A percentile compares a stretch with the other conserved stretches of the same genome.
Evolutionary conservation across 2,113 vertebrate genomes (phyloP).

Genomic region (Acrocephalus kingi): DNA sequence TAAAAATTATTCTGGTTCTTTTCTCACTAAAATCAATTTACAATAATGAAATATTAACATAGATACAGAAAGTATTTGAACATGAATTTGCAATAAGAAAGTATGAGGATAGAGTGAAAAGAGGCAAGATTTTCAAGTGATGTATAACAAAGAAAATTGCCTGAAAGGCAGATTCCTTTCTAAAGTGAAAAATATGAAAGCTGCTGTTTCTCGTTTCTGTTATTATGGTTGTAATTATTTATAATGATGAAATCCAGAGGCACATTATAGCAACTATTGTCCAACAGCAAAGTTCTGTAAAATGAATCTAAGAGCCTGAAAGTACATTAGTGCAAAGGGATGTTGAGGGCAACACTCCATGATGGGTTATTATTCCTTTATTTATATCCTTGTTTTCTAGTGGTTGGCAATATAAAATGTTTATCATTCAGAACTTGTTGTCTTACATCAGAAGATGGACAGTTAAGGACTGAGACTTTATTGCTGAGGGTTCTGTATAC

Average conservation of each 20-base stretch:
- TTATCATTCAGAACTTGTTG: not conserved
- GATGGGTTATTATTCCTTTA: not conserved
- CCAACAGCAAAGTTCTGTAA: not conserved
- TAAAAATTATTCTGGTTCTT: not conserved
- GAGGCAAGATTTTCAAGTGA: not conserved
- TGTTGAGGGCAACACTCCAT: not conserved
- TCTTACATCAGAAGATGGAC: not conserved
- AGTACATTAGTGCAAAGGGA: not conserved
- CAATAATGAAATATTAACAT: not conserved
- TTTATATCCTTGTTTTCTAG: not conserved
- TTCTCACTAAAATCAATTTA: not conserved
- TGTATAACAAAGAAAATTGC: not conserved
- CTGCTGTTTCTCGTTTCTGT: not conserved
- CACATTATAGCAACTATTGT: not conserved
- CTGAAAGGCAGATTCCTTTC: not conserved
- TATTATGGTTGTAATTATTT: conserved; percentile 4
- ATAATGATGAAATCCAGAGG: not conserved
- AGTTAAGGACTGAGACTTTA: not conserved
- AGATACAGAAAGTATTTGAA: not conserved
- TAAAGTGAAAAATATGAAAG: not conserved
- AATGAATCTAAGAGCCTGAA: not conserved
- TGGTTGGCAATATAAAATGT: not conserved
- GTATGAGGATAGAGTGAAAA: not conserved
- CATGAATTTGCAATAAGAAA: not conserved
- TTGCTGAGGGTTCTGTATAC: not conserved